phyloP scores from a whole-genome alignment of 2,888 invertebrate species.

The Latrodectus elegans region DNA sequence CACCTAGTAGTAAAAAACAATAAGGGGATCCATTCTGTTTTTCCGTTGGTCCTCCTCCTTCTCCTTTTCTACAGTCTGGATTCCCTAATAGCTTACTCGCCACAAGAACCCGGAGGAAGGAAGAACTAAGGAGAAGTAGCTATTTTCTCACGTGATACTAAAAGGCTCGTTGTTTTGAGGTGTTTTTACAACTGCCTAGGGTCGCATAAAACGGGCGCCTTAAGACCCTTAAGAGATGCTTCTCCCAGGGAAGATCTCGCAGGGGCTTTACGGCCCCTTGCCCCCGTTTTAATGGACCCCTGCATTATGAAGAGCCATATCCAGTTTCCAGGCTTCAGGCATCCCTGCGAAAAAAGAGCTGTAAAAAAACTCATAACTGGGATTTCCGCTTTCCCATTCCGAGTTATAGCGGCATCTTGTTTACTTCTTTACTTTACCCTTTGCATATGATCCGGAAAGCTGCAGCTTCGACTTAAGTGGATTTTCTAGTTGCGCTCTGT shows the following conservation, averaged over 20 bases:
- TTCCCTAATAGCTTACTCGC: conserved; percentile 22
- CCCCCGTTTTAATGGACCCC: conserved; percentile 19
- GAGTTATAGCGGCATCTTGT: not conserved
- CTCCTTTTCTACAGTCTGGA: not conserved
- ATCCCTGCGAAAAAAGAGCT: conserved; percentile 1
- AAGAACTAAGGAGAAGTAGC: not conserved
- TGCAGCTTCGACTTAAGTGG: not conserved
- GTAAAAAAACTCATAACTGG: conserved; percentile 23
- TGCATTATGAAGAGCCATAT: conserved; percentile 29
- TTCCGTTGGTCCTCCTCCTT: not conserved
- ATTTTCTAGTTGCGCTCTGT: not conserved
- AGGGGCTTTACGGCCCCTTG: conserved; percentile 21
- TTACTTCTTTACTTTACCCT: not conserved
- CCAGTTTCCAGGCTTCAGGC: conserved; percentile 2
- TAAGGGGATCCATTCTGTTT: not conserved
- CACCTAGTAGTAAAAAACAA: not conserved
- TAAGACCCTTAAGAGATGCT: conserved; percentile 20
- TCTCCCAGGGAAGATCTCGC: not conserved
- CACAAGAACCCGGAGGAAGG: not conserved
- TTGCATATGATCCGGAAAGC: not conserved
- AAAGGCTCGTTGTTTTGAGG: conserved; percentile 19
- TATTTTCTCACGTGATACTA: conserved; percentile 22
- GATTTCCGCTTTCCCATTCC: conserved; percentile 1
- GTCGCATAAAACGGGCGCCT: conserved; percentile 16
- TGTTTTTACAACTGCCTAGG: conserved; percentile 21